Base-by-base conservation (phyloP, 2,113 vertebrate species). In the Urocynchramus pylzowi region DNA sequence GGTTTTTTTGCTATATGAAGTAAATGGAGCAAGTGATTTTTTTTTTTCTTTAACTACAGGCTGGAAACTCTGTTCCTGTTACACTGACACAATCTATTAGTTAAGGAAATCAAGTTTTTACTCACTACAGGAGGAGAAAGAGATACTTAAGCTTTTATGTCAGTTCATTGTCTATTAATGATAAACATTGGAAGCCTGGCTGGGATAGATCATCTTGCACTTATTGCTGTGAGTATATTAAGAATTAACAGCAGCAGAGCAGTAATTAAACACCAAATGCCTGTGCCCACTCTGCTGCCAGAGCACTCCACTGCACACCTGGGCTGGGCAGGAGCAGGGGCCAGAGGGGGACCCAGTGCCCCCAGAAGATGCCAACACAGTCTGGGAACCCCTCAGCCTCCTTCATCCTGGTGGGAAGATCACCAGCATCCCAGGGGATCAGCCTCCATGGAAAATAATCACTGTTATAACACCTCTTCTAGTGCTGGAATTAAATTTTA, bases 61-160 rank as follows among this genome's bases (percentile, higher is more conserved):
- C 83, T 53, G 60, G 78, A 71, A 47, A 54, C 45, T 92, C 82
- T 53, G 2, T 39, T 87, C n/a, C 28, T 77, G 30, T 71, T 84
- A 41, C 27, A 31, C 65, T 47, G 53, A 47, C 80, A 75, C 35
- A 73, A 92, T 44, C 80, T 90, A 45, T 65, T 89, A 64, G 94
- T 69, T 83, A 89, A 95, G 70, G 89, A 94, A 94, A 94, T 95
- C 82, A 61, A 93, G 78, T 73, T 94, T 90, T 78, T 84, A 52
- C 68, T 85, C 81, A 57, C 47, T 87, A 19, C 61, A 30, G 82
- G 63, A 80, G 12, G 76, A 33, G n/a, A 53, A 71, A 64, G 45
- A 87, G 84, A 76, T 64, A 65, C 91, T 95, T 90, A 64, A 85
- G 79, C 33, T 84, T 90, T 78, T 82, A 82, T 82, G 53, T 37